phyloP scores from a whole-genome alignment of 2,797 vertebrate genomes.

The Kryptolebias ocellatus region DNA sequence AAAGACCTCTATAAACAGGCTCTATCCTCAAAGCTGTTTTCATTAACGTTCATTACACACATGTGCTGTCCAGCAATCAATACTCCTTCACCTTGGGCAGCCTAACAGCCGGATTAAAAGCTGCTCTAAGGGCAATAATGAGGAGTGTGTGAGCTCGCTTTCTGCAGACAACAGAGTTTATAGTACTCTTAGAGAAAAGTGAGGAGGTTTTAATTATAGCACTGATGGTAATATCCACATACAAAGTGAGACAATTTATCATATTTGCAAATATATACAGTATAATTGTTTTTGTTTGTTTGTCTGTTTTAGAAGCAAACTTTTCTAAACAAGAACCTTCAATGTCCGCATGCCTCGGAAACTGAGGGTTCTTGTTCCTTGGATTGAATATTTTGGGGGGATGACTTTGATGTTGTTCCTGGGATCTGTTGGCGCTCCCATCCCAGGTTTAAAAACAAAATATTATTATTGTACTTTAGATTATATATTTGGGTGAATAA shows the following conservation, averaged over 20 bases:
- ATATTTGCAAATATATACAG: no score
- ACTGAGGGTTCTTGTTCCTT: no score
- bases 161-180: slow-evolving; percentile 31
- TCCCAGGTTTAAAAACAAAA: no score
- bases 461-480: no score
- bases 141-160: slow-evolving; percentile 40
- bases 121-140: slow-evolving; percentile 62
- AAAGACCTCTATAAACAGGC: slow-evolving; percentile 53
- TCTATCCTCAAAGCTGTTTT: slow-evolving; percentile 42
- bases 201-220: slow-evolving; percentile 4
- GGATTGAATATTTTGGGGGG: no score
- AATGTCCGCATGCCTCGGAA: no score
- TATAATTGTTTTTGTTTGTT: no score
- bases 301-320: no score
- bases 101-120: slow-evolving; percentile 60
- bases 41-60: slow-evolving; percentile 65
- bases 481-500: no score
- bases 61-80: slow-evolving; percentile 64
- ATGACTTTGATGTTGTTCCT: no score
- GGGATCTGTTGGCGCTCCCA: no score
- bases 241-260: slow-evolving; percentile 3
- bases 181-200: slow-evolving; percentile 24
- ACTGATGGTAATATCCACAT: slow-evolving; percentile 13
- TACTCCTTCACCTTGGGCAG: slow-evolving; percentile 65
- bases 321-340: no score